These are phyloP conservation scores for Pseudolaguvia tuberculata DNA, from an alignment of 2,113 vertebrate genomes.

Conservation along the genomic window DNA sequence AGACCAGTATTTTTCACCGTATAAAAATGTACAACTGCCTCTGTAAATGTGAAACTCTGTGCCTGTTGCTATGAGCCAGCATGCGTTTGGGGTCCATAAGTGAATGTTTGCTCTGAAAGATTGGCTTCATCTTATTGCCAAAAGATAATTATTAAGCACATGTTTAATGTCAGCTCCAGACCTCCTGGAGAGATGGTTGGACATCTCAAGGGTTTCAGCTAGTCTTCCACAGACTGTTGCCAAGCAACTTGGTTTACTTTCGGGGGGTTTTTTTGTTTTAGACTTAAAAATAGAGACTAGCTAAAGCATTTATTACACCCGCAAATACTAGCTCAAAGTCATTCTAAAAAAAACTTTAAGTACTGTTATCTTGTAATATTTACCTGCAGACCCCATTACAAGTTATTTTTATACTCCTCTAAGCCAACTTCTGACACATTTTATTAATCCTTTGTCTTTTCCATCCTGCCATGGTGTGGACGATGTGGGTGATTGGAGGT, in stretches of 20 bases:
- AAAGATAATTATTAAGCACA: constrained; percentile 43
- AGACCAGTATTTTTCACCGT: not conserved
- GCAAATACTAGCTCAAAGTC: not conserved
- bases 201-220: constrained; percentile 21
- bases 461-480: not conserved
- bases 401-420: not conserved
- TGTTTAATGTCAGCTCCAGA: constrained; percentile 42
- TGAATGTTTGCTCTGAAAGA: constrained; percentile 25
- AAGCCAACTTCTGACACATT: too few species aligned
- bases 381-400: constrained; percentile 5
- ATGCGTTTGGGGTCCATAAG: not conserved
- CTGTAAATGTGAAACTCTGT: not conserved
- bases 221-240: constrained; percentile 32
- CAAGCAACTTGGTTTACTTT: constrained; percentile 36
- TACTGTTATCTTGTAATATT: not conserved
- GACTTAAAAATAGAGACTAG: constrained; percentile 17
- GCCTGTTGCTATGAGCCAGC: constrained; percentile 6
- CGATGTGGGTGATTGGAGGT: constrained; percentile 53
- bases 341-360: not conserved
- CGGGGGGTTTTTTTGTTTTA: constrained; percentile 23
- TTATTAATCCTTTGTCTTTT: constrained; percentile 10
- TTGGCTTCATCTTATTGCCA: constrained; percentile 25
- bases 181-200: constrained; percentile 23
- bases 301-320: not conserved
- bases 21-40: not conserved